These are phyloP conservation scores for Gymnothorax reevesii DNA, from an alignment of 2,797 vertebrate genomes.

Conservation along the genomic window DNA sequence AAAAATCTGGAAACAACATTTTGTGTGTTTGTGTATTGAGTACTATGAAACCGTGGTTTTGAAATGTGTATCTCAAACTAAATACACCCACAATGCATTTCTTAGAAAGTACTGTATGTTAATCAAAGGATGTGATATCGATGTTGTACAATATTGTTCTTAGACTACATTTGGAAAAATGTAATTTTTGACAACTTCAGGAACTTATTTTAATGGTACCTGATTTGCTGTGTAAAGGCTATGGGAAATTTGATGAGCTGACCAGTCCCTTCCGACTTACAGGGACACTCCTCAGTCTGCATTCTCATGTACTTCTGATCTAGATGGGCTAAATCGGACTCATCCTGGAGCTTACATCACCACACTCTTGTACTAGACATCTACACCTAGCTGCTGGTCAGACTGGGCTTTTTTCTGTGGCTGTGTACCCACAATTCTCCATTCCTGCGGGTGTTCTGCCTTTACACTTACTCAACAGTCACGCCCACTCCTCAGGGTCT, in stretches of 20 bases:
- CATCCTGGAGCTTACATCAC: neutral
- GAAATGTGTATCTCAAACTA: slow-evolving; percentile 60
- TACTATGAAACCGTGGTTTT: slow-evolving; percentile 72
- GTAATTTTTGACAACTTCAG: neutral
- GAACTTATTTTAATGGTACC: neutral
- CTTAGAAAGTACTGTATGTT: neutral
- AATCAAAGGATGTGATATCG: neutral
- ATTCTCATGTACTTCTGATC: neutral
- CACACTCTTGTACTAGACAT: neutral
- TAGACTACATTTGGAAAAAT: neutral
- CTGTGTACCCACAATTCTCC: neutral
- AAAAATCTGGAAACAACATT: slow-evolving; percentile 58
- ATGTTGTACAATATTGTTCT: neutral
- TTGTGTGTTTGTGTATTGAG: slow-evolving; percentile 67
- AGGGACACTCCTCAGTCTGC: neutral
- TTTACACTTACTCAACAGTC: neutral
- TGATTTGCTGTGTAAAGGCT: neutral
- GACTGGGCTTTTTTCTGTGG: neutral
- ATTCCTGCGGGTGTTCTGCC: neutral
- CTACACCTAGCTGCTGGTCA: neutral
- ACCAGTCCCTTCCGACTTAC: neutral
- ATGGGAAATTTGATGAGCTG: neutral
- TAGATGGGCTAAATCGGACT: too few relatives aligned
- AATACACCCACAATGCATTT: slow-evolving; percentile 68
- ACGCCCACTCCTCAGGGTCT: slow-evolving; percentile 4